Percentiles rank a stretch among this genome's conserved stretches.
These are phyloP conservation scores for Rhyacichthys aspro DNA, from an alignment of 2,797 vertebrate genomes.

Conservation along the genomic window DNA sequence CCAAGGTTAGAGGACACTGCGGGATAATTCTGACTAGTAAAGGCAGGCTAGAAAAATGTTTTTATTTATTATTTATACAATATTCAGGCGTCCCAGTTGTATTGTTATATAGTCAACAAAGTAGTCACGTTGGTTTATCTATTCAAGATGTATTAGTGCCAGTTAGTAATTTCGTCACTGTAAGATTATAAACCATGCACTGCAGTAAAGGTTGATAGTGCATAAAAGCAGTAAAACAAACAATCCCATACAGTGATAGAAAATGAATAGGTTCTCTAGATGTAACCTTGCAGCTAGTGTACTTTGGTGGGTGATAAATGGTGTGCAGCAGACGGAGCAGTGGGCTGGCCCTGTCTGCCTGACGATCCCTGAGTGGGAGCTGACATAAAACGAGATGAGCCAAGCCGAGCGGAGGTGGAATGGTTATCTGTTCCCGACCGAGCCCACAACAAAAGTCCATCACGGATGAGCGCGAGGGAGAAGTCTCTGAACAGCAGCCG, in stretches of 20 bases:
- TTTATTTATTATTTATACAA: too few species aligned
- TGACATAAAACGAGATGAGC: slow-evolving; percentile 46
- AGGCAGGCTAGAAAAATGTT: too few species aligned
- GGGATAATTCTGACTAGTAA: too few species aligned
- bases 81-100: too few species aligned
- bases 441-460: slow-evolving; percentile 51
- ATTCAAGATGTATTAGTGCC: too few species aligned
- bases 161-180: too few species aligned
- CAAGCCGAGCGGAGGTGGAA: slow-evolving; percentile 57
- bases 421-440: slow-evolving; percentile 52
- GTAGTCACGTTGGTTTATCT: too few species aligned
- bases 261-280: slow-evolving; percentile 4
- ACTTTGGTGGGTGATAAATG: slow-evolving; percentile 49
- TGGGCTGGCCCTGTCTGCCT: slow-evolving; percentile 45
- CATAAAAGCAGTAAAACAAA: slow-evolving; percentile 25
- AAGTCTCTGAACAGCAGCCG: slow-evolving; percentile 55
- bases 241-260: slow-evolving; percentile 15
- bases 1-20: too few species aligned
- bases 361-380: slow-evolving; percentile 52
- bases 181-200: too few species aligned
- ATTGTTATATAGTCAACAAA: too few species aligned
- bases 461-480: slow-evolving; percentile 38
- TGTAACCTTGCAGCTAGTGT: slow-evolving; percentile 31
- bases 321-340: slow-evolving; percentile 57
- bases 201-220: not conserved